These are phyloP conservation scores for Asarcornis scutulata DNA, from an alignment of 2,113 vertebrate species.

Conservation along the genomic window DNA sequence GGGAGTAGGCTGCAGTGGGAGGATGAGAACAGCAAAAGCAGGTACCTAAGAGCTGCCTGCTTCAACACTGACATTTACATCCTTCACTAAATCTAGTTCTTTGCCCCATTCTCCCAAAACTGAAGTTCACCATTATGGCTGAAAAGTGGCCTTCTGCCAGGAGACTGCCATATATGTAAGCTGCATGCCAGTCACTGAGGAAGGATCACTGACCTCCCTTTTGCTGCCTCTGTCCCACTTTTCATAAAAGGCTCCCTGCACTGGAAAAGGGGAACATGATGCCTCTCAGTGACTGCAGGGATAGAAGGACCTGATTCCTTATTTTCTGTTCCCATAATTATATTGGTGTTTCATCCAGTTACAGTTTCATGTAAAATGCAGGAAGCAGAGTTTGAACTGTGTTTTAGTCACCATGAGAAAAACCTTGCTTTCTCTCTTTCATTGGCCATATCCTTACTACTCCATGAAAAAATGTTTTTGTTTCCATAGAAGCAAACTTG, in stretches of 20 bases:
- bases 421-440: neutral
- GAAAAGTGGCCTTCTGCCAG: neutral
- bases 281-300: neutral
- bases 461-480: neutral
- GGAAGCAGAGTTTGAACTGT: neutral
- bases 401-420: neutral
- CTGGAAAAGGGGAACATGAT: neutral
- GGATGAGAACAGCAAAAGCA: neutral
- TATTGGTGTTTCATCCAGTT: neutral
- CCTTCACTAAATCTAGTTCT: neutral
- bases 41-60: neutral
- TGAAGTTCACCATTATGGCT: neutral
- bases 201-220: neutral
- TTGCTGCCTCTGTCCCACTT: neutral
- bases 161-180: neutral
- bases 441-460: neutral
- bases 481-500: neutral
- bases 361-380: neutral
- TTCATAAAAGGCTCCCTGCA: neutral
- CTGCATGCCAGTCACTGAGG: neutral
- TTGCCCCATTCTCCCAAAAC: neutral
- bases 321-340: neutral
- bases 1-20: neutral
- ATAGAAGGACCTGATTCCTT: accelerated
- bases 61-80: neutral